Base-by-base conservation (phyloP, 2,888 invertebrate genomes). In the Nipponacmea schrenckii region DNA sequence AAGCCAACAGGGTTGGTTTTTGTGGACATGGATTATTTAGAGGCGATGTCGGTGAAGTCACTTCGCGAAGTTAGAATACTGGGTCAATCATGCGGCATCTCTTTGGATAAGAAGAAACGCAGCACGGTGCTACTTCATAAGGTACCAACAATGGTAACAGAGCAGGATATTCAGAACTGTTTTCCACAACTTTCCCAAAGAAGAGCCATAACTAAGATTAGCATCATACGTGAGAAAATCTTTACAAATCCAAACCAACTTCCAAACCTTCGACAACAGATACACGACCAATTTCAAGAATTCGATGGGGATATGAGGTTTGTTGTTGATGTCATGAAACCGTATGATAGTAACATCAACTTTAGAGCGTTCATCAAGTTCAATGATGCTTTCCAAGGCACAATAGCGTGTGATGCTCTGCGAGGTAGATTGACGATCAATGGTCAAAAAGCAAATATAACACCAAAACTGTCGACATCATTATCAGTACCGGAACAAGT, bases 1-100 rank as follows among this genome's bases (percentile, higher is more conserved):
- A 70, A 66, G 62, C 70, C 77, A 0, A 79, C 74, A 68, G 83
- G 81, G 17, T 72, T 75, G 69, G 83, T 80, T 2, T 84, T 78
- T 73, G 80, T 82, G n/a, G 64, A 69, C 8, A 69, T 81, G 26
- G 69, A 67, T 20, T 72, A 74, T 10, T 81, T 76, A 56, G 78
- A 79, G 31, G 10, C 74, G 10, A 27, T 72, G 17, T 4, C n/a
- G 14, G 67, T 65, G 15, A 31, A 62, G 14, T 17, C 8, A 46
- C n/a, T 14, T 3, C n/a, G 66, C 1, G 14, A 17, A 39, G 14
- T 74, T 17, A n/a, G 44, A 17, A 62, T 70, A 31, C 31, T 67
- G 31, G 48, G 44, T 12, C 44, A 48, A 46, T 3, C 45, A n/a
- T 73, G 72, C 20, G 64, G 10, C n/a, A 56, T 77, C 31, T 20